phyloP scores from a whole-genome alignment of 2,888 invertebrate species.

The Halictus quadricinctus region DNA sequence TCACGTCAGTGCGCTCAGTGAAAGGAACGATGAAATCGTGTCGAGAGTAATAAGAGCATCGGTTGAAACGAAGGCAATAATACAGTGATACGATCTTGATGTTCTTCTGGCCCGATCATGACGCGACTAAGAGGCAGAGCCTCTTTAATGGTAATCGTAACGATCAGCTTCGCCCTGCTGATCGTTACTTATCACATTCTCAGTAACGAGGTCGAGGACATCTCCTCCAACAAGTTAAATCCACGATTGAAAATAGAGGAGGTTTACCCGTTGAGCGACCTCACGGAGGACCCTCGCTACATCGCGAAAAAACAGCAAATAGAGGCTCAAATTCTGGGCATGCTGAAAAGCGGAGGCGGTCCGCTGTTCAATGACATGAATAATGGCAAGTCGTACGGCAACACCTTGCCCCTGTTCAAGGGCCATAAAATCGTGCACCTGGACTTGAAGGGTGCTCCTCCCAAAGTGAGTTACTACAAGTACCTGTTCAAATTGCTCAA shows the following conservation, averaged over 20 bases:
- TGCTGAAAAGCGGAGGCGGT: constrained; percentile 50
- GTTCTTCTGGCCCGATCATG: constrained; percentile 66
- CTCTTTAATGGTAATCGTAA: constrained; percentile 75
- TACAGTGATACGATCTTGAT: constrained; percentile 49
- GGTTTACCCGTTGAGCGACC: constrained; percentile 64
- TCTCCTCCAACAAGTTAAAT: constrained; percentile 61
- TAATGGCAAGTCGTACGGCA: constrained; percentile 40
- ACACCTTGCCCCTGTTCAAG: constrained; percentile 72
- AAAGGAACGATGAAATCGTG: constrained; percentile 15
- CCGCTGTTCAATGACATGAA: constrained; percentile 50
- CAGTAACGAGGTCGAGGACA: constrained; percentile 75
- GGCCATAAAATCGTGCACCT: constrained; percentile 89
- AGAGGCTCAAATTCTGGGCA: constrained; percentile 68
- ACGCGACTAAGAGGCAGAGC: constrained; percentile 75
- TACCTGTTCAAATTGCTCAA: constrained; percentile 86
- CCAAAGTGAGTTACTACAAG: constrained; percentile 86
- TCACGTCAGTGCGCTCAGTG: constrained; percentile 10
- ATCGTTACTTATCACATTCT: constrained; percentile 79
- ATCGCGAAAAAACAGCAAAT: constrained; percentile 66
- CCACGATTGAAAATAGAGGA: constrained; percentile 66
- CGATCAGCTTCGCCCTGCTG: constrained; percentile 75
- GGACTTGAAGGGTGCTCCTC: constrained; percentile 93
- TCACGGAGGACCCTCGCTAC: constrained; percentile 68
- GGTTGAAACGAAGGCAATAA: constrained; percentile 26
- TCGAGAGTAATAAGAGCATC: constrained; percentile 22